A percentile compares a stretch with the other conserved stretches of the same genome.
Evolutionary conservation across 1,140 invertebrate species (phyloP).

Genomic region (Nephotettix cincticeps): DNA sequence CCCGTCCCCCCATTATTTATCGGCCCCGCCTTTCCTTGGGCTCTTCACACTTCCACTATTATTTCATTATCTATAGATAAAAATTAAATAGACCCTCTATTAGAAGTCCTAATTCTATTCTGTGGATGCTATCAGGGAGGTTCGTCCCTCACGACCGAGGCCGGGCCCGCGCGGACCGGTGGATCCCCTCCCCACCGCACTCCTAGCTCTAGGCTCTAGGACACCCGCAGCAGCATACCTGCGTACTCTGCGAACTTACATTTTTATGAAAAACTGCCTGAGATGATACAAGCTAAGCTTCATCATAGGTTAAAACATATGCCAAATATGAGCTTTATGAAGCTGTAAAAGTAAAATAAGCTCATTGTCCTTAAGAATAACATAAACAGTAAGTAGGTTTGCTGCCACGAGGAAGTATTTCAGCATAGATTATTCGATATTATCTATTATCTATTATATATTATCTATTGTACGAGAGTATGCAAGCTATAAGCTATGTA

Average conservation of each 20-base stretch:
- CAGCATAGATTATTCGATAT: no score
- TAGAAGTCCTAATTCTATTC: conserved; percentile 2
- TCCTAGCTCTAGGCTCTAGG: background rate
- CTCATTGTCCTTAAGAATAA: no score
- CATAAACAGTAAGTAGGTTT: no score
- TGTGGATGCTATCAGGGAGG: background rate
- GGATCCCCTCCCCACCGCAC: background rate
- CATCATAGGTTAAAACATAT: background rate
- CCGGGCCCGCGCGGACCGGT: no score
- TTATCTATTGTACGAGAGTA: no score
- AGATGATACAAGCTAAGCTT: no score
- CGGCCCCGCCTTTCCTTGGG: background rate
- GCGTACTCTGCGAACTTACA: background rate
- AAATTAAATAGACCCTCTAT: background rate
- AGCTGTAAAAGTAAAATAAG: background rate
- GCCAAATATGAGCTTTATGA: background rate
- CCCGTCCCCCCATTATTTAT: no score
- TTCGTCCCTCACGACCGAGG: background rate
- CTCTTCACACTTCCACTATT: conserved; percentile 5
- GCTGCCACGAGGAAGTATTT: no score
- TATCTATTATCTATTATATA: no score
- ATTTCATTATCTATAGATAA: conserved; percentile 13
- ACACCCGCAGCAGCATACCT: background rate
- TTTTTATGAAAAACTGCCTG: background rate
- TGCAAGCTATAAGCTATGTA: no score